Base-by-base conservation (phyloP, 2,888 invertebrate genomes). In the Margaritifera margaritifera region DNA sequence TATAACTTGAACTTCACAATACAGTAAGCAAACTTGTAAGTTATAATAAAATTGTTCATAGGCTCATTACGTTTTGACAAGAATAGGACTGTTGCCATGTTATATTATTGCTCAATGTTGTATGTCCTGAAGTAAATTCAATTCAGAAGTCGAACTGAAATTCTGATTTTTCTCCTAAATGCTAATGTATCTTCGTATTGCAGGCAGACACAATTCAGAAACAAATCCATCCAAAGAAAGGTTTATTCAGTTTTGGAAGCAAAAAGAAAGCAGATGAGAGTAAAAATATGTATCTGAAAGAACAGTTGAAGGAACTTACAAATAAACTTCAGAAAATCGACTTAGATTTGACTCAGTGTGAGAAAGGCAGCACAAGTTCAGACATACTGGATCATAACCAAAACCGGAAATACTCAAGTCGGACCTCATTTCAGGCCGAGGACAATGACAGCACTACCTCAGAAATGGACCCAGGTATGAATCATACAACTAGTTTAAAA, bases 201-300 rank as follows among this genome's bases (percentile, higher is more conserved):
- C 69, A 84, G 84, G 73, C 84, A 65, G 78, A 80, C 24, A 80
- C 81, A 4, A 79, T 86, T 11, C 77, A 82, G 61, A 80, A 81
- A 65, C 83, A 86, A 59, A 69, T 63, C 42, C 68, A 68, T 18
- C 60, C 54, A 62, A 80, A 71, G 78, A 77, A 75, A 71, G 80
- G 74, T 56, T 70, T 81, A 11, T 84, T 86, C 69, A 74, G 75
- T 27, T 80, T 84, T 54, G 82, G 80, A 3, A 79, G 77, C 57
- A 78, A 80, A 54, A 83, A 83, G 67, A 81, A 81, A 60, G 54
- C 73, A 3, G 75, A 72, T 24, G 74, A 75, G 62, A 79, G 70
- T 24, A 80, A 76, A 57, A 76, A 75, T n/a, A 74, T 75, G 24
- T 79, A 77, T 50, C 74, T 83, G 19, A 78, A 78, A 66, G 80